Evolutionary conservation across 1,140 invertebrate genomes (phyloP).

Genomic region (Papilio machaon): DNA sequence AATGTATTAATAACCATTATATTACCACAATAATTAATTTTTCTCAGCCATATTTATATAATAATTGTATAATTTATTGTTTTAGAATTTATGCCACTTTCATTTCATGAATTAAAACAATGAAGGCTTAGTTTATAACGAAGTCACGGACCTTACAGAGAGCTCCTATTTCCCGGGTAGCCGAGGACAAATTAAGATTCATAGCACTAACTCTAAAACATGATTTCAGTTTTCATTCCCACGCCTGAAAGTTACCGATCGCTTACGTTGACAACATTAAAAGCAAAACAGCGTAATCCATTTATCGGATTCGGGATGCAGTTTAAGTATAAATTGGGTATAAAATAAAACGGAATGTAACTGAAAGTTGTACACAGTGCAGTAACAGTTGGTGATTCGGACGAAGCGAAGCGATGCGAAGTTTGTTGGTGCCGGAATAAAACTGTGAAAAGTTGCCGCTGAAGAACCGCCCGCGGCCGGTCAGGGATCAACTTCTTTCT

Average conservation of each 20-base stretch:
- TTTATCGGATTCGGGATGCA: conserved; percentile 59
- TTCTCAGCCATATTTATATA: not conserved
- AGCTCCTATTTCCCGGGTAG: conserved; percentile 7
- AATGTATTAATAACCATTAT: not conserved
- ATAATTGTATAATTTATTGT: not conserved
- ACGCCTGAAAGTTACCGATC: conserved; percentile 3
- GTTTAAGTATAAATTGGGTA: conserved; percentile 64
- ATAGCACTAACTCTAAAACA: conserved; percentile 18
- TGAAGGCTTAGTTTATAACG: conserved; percentile 12
- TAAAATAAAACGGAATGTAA: conserved; percentile 66
- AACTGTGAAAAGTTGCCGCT: conserved; percentile 51
- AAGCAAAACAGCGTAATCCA: conserved; percentile 48
- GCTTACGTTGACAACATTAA: conserved; percentile 36
- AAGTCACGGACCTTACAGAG: conserved; percentile 6
- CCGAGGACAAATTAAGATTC: conserved; percentile 11
- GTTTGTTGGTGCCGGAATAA: conserved; percentile 35
- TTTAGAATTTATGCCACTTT: not conserved
- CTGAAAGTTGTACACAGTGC: conserved; percentile 55
- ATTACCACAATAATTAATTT: not conserved
- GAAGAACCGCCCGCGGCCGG: conserved; percentile 47
- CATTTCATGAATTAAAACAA: not conserved
- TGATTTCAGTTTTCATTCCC: not conserved
- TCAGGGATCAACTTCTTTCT: conserved; percentile 44
- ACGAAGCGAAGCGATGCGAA: conserved; percentile 38
- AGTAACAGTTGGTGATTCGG: conserved; percentile 51